Evolutionary conservation across 1,140 invertebrate species (phyloP).

Genomic region (Drosophila setifemur): DNA sequence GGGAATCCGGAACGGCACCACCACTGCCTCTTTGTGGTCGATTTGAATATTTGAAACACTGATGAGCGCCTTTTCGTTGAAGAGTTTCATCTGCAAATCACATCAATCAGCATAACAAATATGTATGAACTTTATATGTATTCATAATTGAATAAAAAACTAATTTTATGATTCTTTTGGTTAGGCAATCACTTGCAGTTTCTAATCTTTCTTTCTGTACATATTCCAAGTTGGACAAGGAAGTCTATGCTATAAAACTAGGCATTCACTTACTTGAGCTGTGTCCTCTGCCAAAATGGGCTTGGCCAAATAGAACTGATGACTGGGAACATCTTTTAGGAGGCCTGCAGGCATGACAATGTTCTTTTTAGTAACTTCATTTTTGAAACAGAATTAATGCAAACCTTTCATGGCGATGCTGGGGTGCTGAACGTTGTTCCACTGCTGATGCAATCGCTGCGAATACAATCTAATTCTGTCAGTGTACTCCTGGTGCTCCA

Average conservation of each 20-base stretch:
- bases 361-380: neutral
- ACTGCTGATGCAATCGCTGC: slow-evolving; percentile 84
- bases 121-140: too few species aligned
- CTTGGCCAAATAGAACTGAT: slow-evolving; percentile 68
- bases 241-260: too few species aligned
- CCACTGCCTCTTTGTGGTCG: slow-evolving; percentile 90
- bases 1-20: slow-evolving; percentile 88
- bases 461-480: slow-evolving; percentile 89
- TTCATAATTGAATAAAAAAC: too few species aligned
- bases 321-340: slow-evolving; percentile 75
- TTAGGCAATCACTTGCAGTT: too few species aligned
- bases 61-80: slow-evolving; percentile 84
- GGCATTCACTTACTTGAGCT: slow-evolving; percentile 48
- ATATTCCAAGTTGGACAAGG: too few species aligned
- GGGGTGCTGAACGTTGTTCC: slow-evolving; percentile 79
- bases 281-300: slow-evolving; percentile 54
- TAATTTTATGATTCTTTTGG: too few species aligned
- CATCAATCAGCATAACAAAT: too few species aligned
- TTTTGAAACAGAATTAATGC: neutral
- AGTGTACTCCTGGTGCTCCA: slow-evolving; percentile 90
- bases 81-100: slow-evolving; percentile 85
- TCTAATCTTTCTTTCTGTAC: too few species aligned
- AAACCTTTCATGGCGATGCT: slow-evolving; percentile 54
- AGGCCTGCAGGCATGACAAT: slow-evolving; percentile 32
- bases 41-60: slow-evolving; percentile 88